Conservation (phyloP, 2,113 vertebrate genomes). For the Aleadryas rufinucha region DNA sequence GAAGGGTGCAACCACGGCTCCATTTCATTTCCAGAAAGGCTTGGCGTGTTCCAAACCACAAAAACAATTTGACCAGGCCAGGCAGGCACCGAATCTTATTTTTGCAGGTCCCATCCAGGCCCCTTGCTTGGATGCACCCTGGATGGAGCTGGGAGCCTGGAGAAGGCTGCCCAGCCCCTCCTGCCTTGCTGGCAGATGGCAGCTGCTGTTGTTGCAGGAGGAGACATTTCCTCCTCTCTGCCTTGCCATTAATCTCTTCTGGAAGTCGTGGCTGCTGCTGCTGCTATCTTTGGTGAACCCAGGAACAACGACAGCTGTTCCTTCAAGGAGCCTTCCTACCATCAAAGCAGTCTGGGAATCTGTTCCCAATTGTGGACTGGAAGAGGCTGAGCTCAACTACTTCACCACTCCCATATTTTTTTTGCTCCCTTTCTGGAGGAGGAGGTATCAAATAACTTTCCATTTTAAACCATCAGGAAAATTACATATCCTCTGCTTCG, state of each 20-base stretch:
- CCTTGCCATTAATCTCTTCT: not conserved
- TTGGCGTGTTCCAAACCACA: not conserved
- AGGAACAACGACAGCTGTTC: not conserved
- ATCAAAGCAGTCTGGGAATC: slow-evolving; percentile 19
- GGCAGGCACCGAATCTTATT: not conserved
- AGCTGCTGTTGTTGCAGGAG: not conserved
- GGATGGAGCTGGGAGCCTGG: rapidly evolving
- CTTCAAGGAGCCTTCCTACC: not conserved
- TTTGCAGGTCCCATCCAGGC: not conserved
- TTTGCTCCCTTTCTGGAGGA: not conserved
- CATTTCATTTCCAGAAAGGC: not conserved
- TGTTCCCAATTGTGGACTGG: slow-evolving; percentile 40
- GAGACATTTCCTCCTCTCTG: not conserved
- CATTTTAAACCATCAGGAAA: slow-evolving; percentile 49
- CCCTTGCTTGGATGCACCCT: not conserved
- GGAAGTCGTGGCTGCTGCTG: slow-evolving; percentile 21
- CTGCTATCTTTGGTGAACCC: slow-evolving; percentile 13
- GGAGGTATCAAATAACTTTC: slow-evolving; percentile 50
- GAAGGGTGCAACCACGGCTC: not conserved
- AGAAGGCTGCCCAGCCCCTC: not conserved
- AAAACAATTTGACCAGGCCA: not conserved
- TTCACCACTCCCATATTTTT: not conserved
- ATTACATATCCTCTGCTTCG: slow-evolving; percentile 21
- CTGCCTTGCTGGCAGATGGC: not conserved
- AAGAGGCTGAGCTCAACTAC: not conserved